phyloP scores from a whole-genome alignment of 2,888 invertebrate genomes.

The Cenopis cana region DNA sequence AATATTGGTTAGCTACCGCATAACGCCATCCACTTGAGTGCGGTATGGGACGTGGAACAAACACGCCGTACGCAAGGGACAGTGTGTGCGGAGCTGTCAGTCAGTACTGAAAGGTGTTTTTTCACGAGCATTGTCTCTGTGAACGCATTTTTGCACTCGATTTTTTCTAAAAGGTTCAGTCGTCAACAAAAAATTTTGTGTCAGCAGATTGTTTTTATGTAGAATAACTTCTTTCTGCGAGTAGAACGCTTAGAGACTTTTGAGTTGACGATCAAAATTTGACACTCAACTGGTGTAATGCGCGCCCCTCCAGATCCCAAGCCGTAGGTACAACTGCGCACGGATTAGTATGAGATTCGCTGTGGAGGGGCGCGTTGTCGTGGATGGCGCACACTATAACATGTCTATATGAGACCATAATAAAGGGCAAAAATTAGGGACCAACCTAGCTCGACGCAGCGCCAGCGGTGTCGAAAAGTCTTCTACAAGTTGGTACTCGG shows the following conservation, averaged over 20 bases:
- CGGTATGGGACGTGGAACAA: constrained; percentile 10
- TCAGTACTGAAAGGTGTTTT: constrained; percentile 24
- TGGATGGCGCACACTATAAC: too few relatives aligned
- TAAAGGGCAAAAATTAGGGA: too few relatives aligned
- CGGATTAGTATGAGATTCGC: too few relatives aligned
- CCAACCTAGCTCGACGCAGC: too few relatives aligned
- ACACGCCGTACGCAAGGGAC: constrained; percentile 21
- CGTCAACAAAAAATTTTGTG: background rate
- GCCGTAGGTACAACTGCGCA: too few relatives aligned
- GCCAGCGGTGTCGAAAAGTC: too few relatives aligned
- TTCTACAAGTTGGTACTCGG: too few relatives aligned
- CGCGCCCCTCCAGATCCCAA: too few relatives aligned
- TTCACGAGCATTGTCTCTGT: constrained; percentile 14
- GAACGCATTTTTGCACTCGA: background rate
- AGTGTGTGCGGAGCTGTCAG: constrained; percentile 32
- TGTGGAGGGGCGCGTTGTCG: too few relatives aligned
- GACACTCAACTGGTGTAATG: too few relatives aligned
- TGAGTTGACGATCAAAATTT: too few relatives aligned
- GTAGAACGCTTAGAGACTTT: background rate
- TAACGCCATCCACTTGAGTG: constrained; percentile 10
- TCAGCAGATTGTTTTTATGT: background rate
- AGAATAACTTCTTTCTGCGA: background rate
- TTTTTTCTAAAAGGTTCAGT: background rate
- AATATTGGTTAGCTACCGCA: background rate
- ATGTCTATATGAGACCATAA: too few relatives aligned